Conservation (phyloP, 2,797 vertebrate species). For the Betta splendens region DNA sequence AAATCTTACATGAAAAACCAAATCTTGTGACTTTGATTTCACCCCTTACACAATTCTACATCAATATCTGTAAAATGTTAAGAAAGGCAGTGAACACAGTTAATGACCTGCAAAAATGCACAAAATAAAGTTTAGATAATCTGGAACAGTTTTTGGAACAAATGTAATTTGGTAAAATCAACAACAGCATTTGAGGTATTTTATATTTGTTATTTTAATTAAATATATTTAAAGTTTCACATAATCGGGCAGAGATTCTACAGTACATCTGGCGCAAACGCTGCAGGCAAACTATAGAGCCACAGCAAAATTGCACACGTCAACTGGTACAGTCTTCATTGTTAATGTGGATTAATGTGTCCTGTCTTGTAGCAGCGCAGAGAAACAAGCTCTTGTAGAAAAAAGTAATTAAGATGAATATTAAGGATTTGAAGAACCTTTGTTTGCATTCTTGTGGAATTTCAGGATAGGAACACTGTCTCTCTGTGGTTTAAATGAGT, state of each 20-base stretch:
- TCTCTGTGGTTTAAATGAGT: slow-evolving; percentile 53
- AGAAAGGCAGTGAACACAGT: too few species aligned
- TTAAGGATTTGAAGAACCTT: slow-evolving; percentile 83
- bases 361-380: slow-evolving; percentile 81
- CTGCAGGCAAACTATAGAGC: slow-evolving; percentile 53
- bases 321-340: slow-evolving; percentile 67
- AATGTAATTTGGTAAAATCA: too few species aligned
- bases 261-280: slow-evolving; percentile 78
- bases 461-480: slow-evolving; percentile 74
- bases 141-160: too few species aligned
- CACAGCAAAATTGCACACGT: slow-evolving; percentile 32
- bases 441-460: slow-evolving; percentile 80
- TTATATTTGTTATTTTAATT: too few species aligned
- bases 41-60: too few species aligned
- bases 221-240: not conserved
- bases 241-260: slow-evolving; percentile 30
- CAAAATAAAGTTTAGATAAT: too few species aligned
- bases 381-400: slow-evolving; percentile 75
- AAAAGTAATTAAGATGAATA: slow-evolving; percentile 94
- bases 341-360: slow-evolving; percentile 92
- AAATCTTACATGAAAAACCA: too few species aligned
- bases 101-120: too few species aligned
- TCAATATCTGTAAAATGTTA: too few species aligned
- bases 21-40: too few species aligned
- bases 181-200: slow-evolving; percentile 4